These are phyloP conservation scores for Drosophila borborema DNA, from an alignment of 2,888 invertebrate genomes.

Conservation along the genomic window DNA sequence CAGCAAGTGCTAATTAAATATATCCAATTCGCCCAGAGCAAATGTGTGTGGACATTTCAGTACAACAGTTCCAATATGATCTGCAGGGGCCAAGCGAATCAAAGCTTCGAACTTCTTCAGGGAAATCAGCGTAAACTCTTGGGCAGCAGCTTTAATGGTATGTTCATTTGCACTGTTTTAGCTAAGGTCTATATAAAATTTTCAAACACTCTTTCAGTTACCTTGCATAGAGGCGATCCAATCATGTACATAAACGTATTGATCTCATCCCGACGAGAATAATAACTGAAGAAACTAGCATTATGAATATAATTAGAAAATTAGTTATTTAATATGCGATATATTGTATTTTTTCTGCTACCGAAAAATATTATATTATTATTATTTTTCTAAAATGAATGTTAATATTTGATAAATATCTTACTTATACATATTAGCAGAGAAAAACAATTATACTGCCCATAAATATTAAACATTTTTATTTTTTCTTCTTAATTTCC, in stretches of 20 bases:
- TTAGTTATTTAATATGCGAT: not conserved
- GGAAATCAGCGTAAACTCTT: conserved; percentile 27
- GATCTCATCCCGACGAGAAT: not conserved
- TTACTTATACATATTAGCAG: not conserved
- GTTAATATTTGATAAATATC: no score
- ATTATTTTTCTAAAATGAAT: no score
- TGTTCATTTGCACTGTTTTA: not conserved
- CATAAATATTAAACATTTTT: not conserved
- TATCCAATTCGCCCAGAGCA: conserved; percentile 41
- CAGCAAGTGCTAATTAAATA: conserved; percentile 43
- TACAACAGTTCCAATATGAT: conserved; percentile 19
- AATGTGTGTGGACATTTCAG: conserved; percentile 44
- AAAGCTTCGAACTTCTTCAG: conserved; percentile 44
- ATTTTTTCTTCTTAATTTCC: not conserved
- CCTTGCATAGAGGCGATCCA: not conserved
- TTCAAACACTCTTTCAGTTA: not conserved
- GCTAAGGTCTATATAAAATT: not conserved
- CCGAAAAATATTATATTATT: no score
- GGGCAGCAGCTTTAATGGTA: conserved; percentile 48
- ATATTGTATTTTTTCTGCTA: not conserved
- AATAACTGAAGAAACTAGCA: not conserved
- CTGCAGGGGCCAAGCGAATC: conserved; percentile 17
- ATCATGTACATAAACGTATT: conserved; percentile 31
- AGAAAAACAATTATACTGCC: not conserved
- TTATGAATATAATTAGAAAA: not conserved